Evolutionary conservation across 1,140 invertebrate species (phyloP).

Genomic region (Littorina saxatilis): DNA sequence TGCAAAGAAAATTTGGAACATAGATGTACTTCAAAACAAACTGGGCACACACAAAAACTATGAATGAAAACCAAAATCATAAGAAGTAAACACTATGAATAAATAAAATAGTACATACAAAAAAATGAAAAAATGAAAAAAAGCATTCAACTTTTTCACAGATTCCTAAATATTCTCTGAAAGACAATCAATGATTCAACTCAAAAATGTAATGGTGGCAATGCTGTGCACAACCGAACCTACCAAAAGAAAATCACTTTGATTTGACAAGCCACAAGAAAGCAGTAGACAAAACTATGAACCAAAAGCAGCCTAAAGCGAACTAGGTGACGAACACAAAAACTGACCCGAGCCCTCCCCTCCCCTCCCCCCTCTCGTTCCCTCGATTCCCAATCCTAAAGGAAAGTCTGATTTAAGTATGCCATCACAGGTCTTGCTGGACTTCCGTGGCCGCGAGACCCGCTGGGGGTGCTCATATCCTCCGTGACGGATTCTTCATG

Average conservation of each 20-base stretch:
- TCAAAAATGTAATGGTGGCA: too few species aligned
- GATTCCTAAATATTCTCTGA: too few species aligned
- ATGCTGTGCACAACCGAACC: too few species aligned
- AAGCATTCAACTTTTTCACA: too few species aligned
- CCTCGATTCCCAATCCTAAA: too few species aligned
- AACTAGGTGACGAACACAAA: background rate
- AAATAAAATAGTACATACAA: background rate
- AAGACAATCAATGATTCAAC: too few species aligned
- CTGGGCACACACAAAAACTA: too few species aligned
- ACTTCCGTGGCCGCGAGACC: constrained; percentile 26
- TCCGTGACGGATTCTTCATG: constrained; percentile 38
- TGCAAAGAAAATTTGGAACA: too few species aligned
- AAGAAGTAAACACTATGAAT: background rate
- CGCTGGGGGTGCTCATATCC: constrained; percentile 27
- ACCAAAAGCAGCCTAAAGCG: background rate
- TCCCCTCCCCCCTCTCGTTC: background rate
- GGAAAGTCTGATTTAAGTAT: constrained; percentile 40
- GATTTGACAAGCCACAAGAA: too few species aligned
- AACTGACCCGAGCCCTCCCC: background rate
- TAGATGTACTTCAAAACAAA: too few species aligned
- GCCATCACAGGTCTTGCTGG: constrained; percentile 22
- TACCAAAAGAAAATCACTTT: too few species aligned
- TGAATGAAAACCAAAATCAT: background rate
- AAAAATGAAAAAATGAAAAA: background rate
- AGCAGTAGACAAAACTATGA: too few species aligned